Evolutionary conservation across 2,797 vertebrate genomes (phyloP).

Genomic region (Coranthus polyacanthus): DNA sequence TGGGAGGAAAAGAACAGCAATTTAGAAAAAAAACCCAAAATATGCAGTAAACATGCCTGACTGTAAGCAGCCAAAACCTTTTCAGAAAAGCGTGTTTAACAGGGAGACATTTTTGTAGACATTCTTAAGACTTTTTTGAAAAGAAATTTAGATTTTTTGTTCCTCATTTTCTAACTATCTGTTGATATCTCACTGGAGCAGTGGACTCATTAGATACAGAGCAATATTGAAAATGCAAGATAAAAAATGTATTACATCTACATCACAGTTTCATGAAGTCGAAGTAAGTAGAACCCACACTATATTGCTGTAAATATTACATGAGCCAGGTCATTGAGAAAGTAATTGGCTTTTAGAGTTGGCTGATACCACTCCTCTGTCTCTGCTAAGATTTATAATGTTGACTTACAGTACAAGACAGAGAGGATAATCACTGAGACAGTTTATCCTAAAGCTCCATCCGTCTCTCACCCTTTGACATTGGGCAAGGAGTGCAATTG

Average conservation of each 20-base stretch:
- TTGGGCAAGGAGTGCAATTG: constrained; percentile 56
- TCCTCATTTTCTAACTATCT: too few species aligned
- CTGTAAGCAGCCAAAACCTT: constrained; percentile 1
- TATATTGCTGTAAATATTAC: constrained; percentile 76
- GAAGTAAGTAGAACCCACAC: constrained; percentile 47
- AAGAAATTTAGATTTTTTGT: too few species aligned
- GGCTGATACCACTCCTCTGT: constrained; percentile 66
- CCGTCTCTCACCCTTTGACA: constrained; percentile 65
- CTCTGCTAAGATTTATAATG: constrained; percentile 77
- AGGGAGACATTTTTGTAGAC: constrained; percentile 18
- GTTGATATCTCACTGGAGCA: background rate
- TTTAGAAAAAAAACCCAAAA: constrained; percentile 39
- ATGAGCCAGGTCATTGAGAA: constrained; percentile 73
- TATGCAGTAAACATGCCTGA: constrained; percentile 36
- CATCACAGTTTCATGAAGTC: constrained; percentile 54
- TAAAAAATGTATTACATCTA: constrained; percentile 57
- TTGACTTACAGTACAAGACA: constrained; percentile 77
- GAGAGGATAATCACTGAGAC: constrained; percentile 74
- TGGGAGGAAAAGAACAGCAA: constrained; percentile 32
- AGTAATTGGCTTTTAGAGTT: constrained; percentile 81
- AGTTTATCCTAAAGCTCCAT: constrained; percentile 71
- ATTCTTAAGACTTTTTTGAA: background rate
- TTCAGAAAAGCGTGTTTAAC: constrained; percentile 10
- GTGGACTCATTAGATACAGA: constrained; percentile 6
- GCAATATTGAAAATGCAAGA: constrained; percentile 42